Conservation (phyloP, 2,113 vertebrate genomes). For the Brachirus orientalis region DNA sequence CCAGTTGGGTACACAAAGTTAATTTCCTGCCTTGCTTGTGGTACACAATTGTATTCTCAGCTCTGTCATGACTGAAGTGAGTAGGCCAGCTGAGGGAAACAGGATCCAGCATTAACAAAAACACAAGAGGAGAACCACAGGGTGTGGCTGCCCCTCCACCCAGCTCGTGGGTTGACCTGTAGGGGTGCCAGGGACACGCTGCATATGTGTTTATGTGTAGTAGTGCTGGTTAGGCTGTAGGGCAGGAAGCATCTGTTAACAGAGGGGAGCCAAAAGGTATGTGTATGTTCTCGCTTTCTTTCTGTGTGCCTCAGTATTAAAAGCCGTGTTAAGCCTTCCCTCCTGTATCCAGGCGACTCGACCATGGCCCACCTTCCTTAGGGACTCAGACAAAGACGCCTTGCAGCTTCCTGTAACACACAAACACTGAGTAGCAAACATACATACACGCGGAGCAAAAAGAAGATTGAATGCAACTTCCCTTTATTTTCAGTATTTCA, state of each 20-base stretch:
- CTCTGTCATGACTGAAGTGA: constrained; percentile 39
- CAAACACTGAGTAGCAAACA: constrained; percentile 5
- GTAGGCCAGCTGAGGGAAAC: constrained; percentile 19
- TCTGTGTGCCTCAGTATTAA: constrained; percentile 12
- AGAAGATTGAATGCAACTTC: not conserved
- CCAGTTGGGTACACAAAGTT: constrained; percentile 7
- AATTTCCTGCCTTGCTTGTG: constrained; percentile 39
- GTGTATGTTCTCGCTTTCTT: not conserved
- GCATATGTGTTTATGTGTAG: constrained; percentile 34
- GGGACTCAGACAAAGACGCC: constrained; percentile 52
- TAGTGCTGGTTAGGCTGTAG: constrained; percentile 30
- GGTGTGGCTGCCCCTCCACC: constrained; percentile 41
- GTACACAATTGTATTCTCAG: not conserved
- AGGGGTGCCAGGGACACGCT: constrained; percentile 16
- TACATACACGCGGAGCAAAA: too few relatives aligned
- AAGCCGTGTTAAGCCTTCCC: constrained; percentile 51
- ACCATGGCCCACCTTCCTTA: constrained; percentile 57
- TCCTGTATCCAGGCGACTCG: constrained; percentile 59
- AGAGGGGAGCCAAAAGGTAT: constrained; percentile 47
- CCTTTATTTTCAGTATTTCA: too few relatives aligned
- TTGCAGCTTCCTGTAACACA: constrained; percentile 48
- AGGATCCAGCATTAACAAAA: constrained; percentile 55
- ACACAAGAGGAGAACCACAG: constrained; percentile 31
- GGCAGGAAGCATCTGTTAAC: constrained; percentile 79
- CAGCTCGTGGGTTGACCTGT: constrained; percentile 53